Evolutionary conservation across 2,113 vertebrate species (phyloP), one percentile per base, ranked within the genome.

Genomic region (Solea senegalensis): DNA sequence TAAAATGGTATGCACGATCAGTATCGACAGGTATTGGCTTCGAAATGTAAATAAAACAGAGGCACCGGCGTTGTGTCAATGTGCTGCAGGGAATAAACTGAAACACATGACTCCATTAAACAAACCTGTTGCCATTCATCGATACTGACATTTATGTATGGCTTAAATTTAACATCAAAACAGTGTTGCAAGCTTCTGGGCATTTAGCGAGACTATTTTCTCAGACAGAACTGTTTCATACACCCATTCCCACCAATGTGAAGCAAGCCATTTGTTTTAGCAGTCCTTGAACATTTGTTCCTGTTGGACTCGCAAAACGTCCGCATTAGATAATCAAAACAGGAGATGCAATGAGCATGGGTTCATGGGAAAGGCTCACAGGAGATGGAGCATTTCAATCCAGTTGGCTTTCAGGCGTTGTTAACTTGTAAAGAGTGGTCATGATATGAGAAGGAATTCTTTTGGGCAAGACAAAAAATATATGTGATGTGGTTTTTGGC

Each of bases 391-490:
- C 63, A 60, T 16, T 46, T 21, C 63, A 65, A 51, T 21, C 68
- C 80, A 69, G 69, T 65, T 61, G 76, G 46, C 54, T 41, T 66
- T 65, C 57, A 74, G 68, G 54, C 54, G 57, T 57, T 59, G 28
- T 49, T 48, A 40, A n/a, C 60, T 51, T 84, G 72, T 80, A 87
- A 86, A 86, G 76, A 86, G 54, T 12, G 48, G 59, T 12, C 16
- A 53, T 3, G 49, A 50, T 7, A 78, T 34, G 34, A 34, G 34
- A 34, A 3, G 34, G 34, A 34, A 34, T 34, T 21, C 34, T 34
- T 34, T 34, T 34, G 34, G 34, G 34, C 34, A 34, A 34, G 34
- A 34, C 3, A 34, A 6, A 34, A 34, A 1, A 34, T 34, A 6
- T 34, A 2, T 4, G 34, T 34, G 34, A 34, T 34, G 34, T 34